These are phyloP conservation scores for Smittia sp. DNA, from an alignment of 2,888 invertebrate genomes.

Conservation along the genomic window DNA sequence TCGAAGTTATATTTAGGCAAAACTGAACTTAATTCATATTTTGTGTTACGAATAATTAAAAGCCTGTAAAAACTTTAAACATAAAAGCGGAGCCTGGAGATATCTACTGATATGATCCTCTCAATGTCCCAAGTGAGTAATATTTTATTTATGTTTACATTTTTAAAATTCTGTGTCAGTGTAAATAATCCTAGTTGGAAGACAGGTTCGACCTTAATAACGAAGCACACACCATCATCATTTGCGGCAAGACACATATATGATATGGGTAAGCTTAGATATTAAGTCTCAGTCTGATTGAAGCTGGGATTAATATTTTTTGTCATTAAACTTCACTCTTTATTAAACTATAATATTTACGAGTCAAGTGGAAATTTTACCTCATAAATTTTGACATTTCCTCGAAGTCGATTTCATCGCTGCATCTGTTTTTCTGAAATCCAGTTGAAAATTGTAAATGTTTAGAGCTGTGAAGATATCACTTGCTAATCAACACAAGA, in stretches of 20 bases:
- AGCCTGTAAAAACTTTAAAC: background rate
- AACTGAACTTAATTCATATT: background rate
- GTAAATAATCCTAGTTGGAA: background rate
- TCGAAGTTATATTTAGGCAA: no score
- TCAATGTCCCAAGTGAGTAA: constrained; percentile 16
- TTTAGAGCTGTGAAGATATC: background rate
- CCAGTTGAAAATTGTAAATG: no score
- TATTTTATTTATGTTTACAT: constrained; percentile 11
- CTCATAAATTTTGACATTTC: constrained; percentile 10
- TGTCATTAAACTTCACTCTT: no score
- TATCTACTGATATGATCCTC: background rate
- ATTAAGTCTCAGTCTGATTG: no score
- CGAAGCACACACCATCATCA: no score
- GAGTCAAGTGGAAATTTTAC: background rate
- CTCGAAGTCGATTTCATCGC: background rate
- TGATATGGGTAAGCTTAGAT: no score
- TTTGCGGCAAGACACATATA: no score
- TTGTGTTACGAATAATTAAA: background rate
- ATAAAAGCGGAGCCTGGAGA: background rate
- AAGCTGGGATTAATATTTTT: no score
- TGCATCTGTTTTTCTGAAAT: background rate
- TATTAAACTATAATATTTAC: no score
- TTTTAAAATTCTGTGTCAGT: background rate
- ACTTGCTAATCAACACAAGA: background rate
- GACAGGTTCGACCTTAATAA: no score